Conservation (phyloP, 2,888 invertebrate genomes). For the Electrophaes corylata region DNA sequence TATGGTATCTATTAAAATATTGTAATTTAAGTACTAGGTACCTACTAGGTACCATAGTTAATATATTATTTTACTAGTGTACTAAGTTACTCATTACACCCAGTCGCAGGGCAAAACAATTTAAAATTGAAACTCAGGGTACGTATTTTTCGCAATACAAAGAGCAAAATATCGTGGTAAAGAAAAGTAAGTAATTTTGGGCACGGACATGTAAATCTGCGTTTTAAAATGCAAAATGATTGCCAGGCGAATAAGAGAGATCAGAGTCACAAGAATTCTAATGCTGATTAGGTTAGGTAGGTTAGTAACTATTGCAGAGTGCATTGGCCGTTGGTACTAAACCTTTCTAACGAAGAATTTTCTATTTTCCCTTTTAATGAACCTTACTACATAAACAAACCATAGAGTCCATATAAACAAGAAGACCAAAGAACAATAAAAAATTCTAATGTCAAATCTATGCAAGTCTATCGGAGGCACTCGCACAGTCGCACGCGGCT, state of each 20-base stretch:
- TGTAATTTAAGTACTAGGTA: no score
- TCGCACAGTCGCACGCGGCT: constrained; percentile 75
- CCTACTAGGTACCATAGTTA: no score
- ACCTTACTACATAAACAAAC: background rate
- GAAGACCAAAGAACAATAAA: constrained; percentile 18
- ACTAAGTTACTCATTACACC: no score
- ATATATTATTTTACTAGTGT: no score
- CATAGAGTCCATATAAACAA: constrained; percentile 4
- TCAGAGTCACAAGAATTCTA: background rate
- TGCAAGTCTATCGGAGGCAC: constrained; percentile 56
- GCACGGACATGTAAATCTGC: background rate
- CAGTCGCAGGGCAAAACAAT: no score
- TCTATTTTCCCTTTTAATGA: background rate
- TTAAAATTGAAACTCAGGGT: no score
- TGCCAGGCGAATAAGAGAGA: background rate
- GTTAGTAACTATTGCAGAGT: background rate
- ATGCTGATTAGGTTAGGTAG: background rate
- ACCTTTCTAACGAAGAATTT: background rate
- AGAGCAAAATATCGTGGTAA: background rate
- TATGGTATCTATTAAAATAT: no score
- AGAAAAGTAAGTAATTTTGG: background rate
- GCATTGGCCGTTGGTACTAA: background rate
- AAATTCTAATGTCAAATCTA: constrained; percentile 34
- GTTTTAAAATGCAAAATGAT: background rate
- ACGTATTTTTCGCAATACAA: no score